A percentile compares a stretch with the other conserved stretches of the same genome.
phyloP scores from a whole-genome alignment of 1,140 invertebrate species.

The Argopecten irradians region DNA sequence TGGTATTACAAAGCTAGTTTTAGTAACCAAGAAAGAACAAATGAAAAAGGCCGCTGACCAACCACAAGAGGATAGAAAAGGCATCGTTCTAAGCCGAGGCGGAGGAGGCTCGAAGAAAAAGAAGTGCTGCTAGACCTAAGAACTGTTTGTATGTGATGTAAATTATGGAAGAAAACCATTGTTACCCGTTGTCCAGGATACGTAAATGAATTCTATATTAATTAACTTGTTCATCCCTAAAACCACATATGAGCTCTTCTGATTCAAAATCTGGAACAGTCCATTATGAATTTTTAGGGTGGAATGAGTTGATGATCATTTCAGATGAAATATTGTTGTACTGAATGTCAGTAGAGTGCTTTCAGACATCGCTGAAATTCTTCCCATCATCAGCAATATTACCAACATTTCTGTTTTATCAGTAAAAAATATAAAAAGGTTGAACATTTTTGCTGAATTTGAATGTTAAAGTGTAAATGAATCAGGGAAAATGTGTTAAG shows the following conservation, averaged over 20 bases:
- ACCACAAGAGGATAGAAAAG: constrained; percentile 55
- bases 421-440: neutral
- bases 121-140: constrained; percentile 49
- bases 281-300: too few species aligned
- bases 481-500: neutral
- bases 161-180: neutral
- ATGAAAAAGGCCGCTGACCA: constrained; percentile 76
- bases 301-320: too few species aligned
- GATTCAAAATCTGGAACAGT: too few species aligned
- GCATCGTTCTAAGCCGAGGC: constrained; percentile 26
- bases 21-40: constrained; percentile 83
- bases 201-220: neutral
- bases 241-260: too few species aligned
- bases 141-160: neutral
- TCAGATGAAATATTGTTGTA: neutral
- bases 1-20: constrained; percentile 85
- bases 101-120: constrained; percentile 50
- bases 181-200: neutral
- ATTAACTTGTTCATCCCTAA: neutral
- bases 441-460: neutral
- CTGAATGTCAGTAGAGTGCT: neutral
- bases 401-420: neutral
- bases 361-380: neutral
- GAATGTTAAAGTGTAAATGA: neutral
- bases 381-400: too few species aligned